A percentile compares a stretch with the other conserved stretches of the same genome.
phyloP scores from a whole-genome alignment of 2,888 invertebrate genomes.

The Caenorhabditis sinica region DNA sequence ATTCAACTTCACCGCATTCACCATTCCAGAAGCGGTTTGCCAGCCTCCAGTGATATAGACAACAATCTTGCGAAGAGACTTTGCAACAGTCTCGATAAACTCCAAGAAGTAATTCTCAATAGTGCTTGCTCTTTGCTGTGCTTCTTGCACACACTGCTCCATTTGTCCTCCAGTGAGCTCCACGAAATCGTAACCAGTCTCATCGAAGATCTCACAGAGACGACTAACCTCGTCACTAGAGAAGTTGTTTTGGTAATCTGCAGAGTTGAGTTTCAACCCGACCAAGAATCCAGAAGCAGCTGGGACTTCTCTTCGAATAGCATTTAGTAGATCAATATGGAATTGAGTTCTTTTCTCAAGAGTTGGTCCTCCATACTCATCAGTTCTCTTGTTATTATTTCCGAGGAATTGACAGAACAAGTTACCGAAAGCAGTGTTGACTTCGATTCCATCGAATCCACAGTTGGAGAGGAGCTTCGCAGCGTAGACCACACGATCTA shows the following conservation, averaged over 20 bases:
- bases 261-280: conserved; percentile 62
- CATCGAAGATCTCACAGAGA: conserved; percentile 50
- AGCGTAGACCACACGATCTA: conserved; percentile 72
- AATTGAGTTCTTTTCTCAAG: conserved; percentile 56
- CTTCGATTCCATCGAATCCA: conserved; percentile 64
- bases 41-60: conserved; percentile 78
- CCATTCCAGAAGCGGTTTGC: conserved; percentile 75
- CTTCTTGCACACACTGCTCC: conserved; percentile 55
- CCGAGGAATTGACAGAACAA: conserved; percentile 60
- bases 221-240: conserved; percentile 35
- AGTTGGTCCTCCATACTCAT: conserved; percentile 55
- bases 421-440: conserved; percentile 62
- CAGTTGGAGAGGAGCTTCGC: conserved; percentile 56
- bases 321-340: conserved; percentile 49
- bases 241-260: conserved; percentile 61
- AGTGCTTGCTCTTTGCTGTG: conserved; percentile 52
- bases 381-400: conserved; percentile 60
- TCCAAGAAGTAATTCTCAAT: conserved; percentile 59
- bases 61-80: conserved; percentile 34
- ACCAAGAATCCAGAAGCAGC: conserved; percentile 61
- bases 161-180: conserved; percentile 62
- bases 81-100: conserved; percentile 46
- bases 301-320: conserved; percentile 58
- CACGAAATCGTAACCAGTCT: conserved; percentile 54
- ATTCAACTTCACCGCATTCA: conserved; percentile 68